These are phyloP conservation scores for Scolopax rusticola DNA, from an alignment of 2,797 vertebrate species.

Conservation along the genomic window DNA sequence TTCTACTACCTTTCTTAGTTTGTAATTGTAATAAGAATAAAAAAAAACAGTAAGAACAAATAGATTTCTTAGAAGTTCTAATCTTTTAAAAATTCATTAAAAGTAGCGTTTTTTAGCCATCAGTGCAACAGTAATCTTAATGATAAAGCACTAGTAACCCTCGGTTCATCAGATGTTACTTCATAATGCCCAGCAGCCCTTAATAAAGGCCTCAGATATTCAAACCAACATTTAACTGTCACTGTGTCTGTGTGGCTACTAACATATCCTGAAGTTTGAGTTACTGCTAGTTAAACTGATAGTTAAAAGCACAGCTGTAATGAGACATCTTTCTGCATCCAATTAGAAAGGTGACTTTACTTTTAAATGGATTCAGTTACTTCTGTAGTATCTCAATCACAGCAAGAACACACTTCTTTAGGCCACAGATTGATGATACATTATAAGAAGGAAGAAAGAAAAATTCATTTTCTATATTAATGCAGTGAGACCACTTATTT, in stretches of 20 bases:
- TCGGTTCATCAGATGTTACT: neutral
- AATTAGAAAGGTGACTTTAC: neutral
- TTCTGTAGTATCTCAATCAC: neutral
- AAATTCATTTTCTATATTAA: neutral
- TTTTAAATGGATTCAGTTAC: slow-evolving; percentile 4
- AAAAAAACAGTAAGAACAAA: neutral
- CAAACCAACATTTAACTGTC: neutral
- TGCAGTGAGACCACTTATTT: neutral
- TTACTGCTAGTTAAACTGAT: neutral
- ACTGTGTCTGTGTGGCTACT: neutral
- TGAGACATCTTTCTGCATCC: neutral
- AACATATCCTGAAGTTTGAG: neutral
- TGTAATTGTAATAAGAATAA: neutral
- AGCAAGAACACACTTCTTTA: neutral
- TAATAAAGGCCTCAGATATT: neutral
- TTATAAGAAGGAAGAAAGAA: neutral
- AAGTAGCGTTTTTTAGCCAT: neutral
- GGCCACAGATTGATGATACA: neutral
- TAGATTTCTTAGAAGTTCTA: neutral
- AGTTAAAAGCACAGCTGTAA: neutral
- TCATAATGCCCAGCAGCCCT: neutral
- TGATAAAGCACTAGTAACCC: neutral
- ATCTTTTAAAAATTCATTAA: neutral
- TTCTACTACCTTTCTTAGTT: neutral
- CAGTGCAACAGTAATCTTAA: neutral